These are phyloP conservation scores for Magallana ariakensis DNA, from an alignment of 1,140 invertebrate genomes.

Conservation along the genomic window DNA sequence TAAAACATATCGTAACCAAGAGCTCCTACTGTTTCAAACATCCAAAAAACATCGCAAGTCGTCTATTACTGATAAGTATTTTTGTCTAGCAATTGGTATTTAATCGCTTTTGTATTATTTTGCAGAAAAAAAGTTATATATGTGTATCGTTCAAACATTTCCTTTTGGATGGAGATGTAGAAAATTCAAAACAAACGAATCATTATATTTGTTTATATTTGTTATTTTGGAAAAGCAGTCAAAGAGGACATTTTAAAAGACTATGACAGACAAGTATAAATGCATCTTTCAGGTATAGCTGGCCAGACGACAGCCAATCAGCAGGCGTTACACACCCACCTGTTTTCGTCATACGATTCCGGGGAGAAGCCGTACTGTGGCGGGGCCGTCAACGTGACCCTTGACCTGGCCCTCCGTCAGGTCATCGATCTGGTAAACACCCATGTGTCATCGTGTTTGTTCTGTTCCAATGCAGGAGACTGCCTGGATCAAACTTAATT, in stretches of 20 bases:
- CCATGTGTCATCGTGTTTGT: too few relatives aligned
- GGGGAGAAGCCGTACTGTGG: slow-evolving; percentile 20
- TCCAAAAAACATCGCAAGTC: too few relatives aligned
- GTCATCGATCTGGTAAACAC: slow-evolving; percentile 40
- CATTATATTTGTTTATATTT: background rate
- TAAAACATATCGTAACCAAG: too few relatives aligned
- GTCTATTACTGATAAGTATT: too few relatives aligned
- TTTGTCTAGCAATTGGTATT: too few relatives aligned
- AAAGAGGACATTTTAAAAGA: background rate
- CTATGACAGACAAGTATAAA: background rate
- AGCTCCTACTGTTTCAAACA: too few relatives aligned
- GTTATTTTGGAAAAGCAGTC: too few relatives aligned
- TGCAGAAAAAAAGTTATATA: too few relatives aligned
- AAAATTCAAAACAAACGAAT: background rate
- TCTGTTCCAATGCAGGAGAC: too few relatives aligned
- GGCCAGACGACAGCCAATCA: background rate
- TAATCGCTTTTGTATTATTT: too few relatives aligned
- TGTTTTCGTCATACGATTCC: slow-evolving; percentile 2
- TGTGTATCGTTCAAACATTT: background rate
- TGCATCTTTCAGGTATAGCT: background rate
- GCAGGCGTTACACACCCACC: slow-evolving; percentile 18
- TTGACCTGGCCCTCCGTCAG: slow-evolving; percentile 26
- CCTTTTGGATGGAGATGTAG: background rate
- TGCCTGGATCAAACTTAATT: too few relatives aligned
- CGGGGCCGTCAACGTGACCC: slow-evolving; percentile 2